Conservation (phyloP, 2,888 invertebrate genomes). For the Coenonympha glycerion region DNA sequence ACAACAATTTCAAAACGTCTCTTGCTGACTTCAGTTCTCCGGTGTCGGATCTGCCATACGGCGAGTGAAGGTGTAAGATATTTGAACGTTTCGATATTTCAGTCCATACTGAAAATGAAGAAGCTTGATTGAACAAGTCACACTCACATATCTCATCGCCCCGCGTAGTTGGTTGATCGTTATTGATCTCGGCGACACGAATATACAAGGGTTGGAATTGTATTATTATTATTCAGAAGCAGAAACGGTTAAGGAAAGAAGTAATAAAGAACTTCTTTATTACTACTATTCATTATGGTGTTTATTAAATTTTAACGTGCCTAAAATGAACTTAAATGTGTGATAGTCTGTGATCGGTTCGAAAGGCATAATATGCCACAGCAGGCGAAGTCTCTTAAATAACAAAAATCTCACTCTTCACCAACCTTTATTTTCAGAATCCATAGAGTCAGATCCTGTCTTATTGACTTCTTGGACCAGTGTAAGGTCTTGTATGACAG, state of each 20-base stretch:
- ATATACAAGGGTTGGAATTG: no score
- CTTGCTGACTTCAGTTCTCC: constrained; percentile 83
- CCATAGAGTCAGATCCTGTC: constrained; percentile 56
- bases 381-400: no score
- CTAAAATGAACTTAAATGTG: no score
- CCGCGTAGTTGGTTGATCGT: not conserved
- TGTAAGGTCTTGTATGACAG: constrained; percentile 75
- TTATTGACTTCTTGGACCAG: constrained; percentile 73
- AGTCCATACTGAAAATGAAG: constrained; percentile 48
- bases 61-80: constrained; percentile 83
- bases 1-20: constrained; percentile 82
- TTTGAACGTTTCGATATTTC: constrained; percentile 76
- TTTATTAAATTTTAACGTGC: no score
- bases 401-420: no score
- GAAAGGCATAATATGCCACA: no score
- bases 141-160: not conserved
- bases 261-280: not conserved
- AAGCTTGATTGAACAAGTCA: not conserved
- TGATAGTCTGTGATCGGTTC: no score
- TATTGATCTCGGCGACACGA: not conserved
- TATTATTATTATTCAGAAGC: no score
- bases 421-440: constrained; percentile 62
- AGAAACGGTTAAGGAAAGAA: no score
- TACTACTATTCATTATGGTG: no score
- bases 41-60: constrained; percentile 79